Conservation (phyloP, 2,113 vertebrate species). For the Charina bottae region DNA sequence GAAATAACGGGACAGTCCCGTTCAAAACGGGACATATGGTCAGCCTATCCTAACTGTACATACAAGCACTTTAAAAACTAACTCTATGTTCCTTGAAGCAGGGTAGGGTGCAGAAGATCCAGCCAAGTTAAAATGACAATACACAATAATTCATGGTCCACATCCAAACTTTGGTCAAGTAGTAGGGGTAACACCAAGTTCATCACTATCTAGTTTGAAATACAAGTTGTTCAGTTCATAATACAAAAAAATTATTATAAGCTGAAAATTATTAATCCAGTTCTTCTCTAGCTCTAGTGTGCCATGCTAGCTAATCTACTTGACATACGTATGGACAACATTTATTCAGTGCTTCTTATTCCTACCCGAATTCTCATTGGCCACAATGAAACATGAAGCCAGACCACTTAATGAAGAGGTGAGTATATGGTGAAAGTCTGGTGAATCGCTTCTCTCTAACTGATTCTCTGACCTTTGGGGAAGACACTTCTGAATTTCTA, state of each 20-base stretch:
- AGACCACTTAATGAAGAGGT: background rate
- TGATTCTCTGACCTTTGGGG: background rate
- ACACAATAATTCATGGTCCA: background rate
- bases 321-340: background rate
- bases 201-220: background rate
- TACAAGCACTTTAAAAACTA: background rate
- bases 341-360: background rate
- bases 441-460: background rate
- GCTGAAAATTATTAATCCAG: background rate
- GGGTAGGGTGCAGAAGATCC: too few species aligned
- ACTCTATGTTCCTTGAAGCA: background rate
- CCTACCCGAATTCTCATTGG: background rate
- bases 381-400: background rate
- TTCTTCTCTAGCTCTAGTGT: background rate
- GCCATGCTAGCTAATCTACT: background rate
- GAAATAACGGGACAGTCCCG: too few species aligned
- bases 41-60: background rate
- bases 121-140: background rate
- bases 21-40: too few species aligned
- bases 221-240: background rate
- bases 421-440: background rate
- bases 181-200: background rate
- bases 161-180: background rate
- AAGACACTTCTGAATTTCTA: background rate
- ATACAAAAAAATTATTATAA: background rate